Conservation (phyloP, 2,113 vertebrate species). For the Percopsis transmontana region DNA sequence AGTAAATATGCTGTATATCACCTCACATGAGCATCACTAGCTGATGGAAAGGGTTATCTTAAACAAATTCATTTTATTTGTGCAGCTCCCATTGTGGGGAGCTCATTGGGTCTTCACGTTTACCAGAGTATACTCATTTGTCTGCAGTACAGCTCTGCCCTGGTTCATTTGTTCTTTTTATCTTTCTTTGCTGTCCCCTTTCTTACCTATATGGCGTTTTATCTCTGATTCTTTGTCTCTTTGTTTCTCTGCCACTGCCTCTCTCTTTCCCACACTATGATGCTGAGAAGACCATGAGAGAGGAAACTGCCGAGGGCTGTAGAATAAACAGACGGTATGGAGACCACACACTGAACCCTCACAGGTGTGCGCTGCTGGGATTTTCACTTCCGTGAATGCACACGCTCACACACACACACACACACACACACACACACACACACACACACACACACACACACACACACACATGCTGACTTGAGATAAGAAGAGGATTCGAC, state of each 20-base stretch:
- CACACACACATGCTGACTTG: background rate
- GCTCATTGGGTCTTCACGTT: too few relatives aligned
- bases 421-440: background rate
- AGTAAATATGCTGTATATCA: too few relatives aligned
- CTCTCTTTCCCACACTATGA: constrained; percentile 19
- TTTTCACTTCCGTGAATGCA: constrained; percentile 24
- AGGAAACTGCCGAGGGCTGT: constrained; percentile 34
- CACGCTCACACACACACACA: background rate
- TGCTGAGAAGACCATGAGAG: constrained; percentile 26
- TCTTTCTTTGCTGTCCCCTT: too few relatives aligned
- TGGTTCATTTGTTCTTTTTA: background rate
- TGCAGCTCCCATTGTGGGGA: too few relatives aligned
- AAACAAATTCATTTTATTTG: too few relatives aligned
- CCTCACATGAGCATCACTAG: too few relatives aligned
- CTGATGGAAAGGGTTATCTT: too few relatives aligned
- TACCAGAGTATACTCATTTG: too few relatives aligned
- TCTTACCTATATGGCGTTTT: background rate
- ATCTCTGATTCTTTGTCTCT: background rate
- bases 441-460: constrained; percentile 1
- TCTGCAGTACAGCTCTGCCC: background rate
- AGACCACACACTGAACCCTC: constrained; percentile 5
- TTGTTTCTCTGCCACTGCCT: background rate
- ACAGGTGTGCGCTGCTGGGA: constrained; percentile 41
- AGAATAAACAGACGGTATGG: constrained; percentile 37
- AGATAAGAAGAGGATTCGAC: background rate